Evolutionary conservation across 2,113 vertebrate species (phyloP).

Genomic region (Erinaceus europaeus): DNA sequence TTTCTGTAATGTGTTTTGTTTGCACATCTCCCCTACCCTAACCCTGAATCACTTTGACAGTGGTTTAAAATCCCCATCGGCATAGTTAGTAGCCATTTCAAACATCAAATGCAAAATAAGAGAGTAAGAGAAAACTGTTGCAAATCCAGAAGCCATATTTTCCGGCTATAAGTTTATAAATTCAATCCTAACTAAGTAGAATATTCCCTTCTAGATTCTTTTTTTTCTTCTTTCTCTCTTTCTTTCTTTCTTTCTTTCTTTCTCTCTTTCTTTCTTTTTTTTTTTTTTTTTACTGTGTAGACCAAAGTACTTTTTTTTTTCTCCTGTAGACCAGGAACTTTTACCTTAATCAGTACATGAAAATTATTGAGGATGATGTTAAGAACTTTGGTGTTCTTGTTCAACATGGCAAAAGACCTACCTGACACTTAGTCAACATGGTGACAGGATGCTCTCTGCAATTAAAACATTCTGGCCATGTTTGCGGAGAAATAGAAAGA

Average conservation of each 20-base stretch:
- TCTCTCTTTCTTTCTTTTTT: no score
- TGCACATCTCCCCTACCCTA: neutral
- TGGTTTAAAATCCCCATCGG: neutral
- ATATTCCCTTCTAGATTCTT: neutral
- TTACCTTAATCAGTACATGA: neutral
- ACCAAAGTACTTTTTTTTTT: slow-evolving; percentile 10
- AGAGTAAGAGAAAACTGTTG: neutral
- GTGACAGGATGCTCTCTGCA: neutral
- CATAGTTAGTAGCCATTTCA: neutral
- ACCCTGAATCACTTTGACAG: neutral
- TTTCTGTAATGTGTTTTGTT: slow-evolving; percentile 1
- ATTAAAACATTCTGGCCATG: neutral
- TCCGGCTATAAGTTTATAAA: neutral
- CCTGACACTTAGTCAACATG: neutral
- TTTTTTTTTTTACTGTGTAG: neutral
- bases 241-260: no score
- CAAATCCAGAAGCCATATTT: neutral
- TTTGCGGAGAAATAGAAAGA: neutral
- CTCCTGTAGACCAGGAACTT: neutral
- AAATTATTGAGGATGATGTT: neutral
- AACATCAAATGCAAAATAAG: neutral
- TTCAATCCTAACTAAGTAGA: neutral
- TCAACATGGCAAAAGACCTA: neutral
- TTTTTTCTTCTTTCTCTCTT: no score
- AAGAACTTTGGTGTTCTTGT: slow-evolving; percentile 15